Percentiles rank a stretch among this genome's conserved stretches.
Conservation (phyloP, 2,797 vertebrate genomes). For the Spondyliosoma cantharus region DNA sequence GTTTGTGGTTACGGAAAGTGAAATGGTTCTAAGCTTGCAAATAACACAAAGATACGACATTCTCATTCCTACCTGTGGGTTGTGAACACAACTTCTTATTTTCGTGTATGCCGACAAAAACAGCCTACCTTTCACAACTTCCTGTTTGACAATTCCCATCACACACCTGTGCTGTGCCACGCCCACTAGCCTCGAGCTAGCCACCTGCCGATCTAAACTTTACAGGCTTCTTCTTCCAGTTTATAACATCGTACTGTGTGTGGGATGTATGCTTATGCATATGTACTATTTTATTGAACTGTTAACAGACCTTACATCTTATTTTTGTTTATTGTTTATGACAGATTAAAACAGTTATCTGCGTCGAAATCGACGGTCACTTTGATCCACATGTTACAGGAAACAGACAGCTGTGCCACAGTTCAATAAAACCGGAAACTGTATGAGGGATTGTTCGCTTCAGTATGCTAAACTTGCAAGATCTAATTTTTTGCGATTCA, state of each 20-base stretch:
- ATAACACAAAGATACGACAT: neutral
- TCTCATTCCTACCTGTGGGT: conserved; percentile 44
- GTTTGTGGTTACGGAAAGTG: neutral
- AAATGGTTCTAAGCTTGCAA: neutral
- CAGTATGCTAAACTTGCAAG: conserved; percentile 24
- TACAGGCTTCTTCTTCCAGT: neutral
- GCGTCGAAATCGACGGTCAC: neutral
- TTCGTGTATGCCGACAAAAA: neutral
- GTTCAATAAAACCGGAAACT: neutral
- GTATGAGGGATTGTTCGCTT: neutral
- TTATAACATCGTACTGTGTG: no score
- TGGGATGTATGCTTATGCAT: no score
- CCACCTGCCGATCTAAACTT: no score
- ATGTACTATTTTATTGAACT: neutral
- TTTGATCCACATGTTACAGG: neutral
- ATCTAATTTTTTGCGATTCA: conserved; percentile 50
- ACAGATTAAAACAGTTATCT: neutral
- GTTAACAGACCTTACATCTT: neutral
- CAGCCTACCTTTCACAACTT: conserved; percentile 25
- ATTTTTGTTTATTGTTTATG: conserved; percentile 4
- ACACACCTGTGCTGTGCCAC: conserved; percentile 70
- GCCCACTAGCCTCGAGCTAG: conserved; percentile 50
- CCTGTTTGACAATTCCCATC: conserved; percentile 41
- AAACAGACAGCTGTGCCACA: neutral
- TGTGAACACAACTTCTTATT: neutral